Evolutionary conservation across 2,888 invertebrate genomes (phyloP), one percentile per base, ranked within the genome.

Genomic region (Galerucella nymphaeae): DNA sequence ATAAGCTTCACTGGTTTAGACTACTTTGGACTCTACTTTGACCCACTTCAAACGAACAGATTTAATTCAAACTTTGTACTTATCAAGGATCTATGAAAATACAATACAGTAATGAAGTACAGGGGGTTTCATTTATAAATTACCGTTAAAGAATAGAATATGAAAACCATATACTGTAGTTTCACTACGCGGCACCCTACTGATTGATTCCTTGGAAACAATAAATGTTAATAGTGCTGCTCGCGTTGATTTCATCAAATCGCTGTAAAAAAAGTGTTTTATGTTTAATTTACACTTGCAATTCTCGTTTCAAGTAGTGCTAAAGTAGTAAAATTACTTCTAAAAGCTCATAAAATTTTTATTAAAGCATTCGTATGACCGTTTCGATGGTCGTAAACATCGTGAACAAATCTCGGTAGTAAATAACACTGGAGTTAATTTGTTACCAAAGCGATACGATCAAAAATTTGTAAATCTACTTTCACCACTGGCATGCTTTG

Each of bases 251-350:
- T 13, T 16, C 13, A 38, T n/a, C 8, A 58, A n/a, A 30, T 58
- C 14, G 30, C n/a, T 23, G 38, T 58, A 58, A 58, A 58, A 58
- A 58, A 23, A 58, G 5, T 16, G n/a, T 58, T 58, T 58, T 8
- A 58, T 58, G 58, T 38, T 58, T 30, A 61, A 53, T 53, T 38
- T 38, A 42, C 16, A 41, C 30, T 38, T 13, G 67, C 69, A 45
- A 68, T 68, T 68, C 59, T 68, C 68, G 30, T 70, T 70, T 70
- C 63, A 70, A 70, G 63, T 70, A 70, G 69, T 70, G 69, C 69
- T 63, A 70, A 57, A 63, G 63, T 45, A 62, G 58, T 70, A 70
- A 70, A 70, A 70, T 63, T 55, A 63, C 63, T 45, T 67, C 63
- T 72, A 57, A 58, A 63, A 38, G 67, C 57, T 53, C 68, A 48